Conservation (phyloP, 2,113 vertebrate species). For the Semnornis frantzii region DNA sequence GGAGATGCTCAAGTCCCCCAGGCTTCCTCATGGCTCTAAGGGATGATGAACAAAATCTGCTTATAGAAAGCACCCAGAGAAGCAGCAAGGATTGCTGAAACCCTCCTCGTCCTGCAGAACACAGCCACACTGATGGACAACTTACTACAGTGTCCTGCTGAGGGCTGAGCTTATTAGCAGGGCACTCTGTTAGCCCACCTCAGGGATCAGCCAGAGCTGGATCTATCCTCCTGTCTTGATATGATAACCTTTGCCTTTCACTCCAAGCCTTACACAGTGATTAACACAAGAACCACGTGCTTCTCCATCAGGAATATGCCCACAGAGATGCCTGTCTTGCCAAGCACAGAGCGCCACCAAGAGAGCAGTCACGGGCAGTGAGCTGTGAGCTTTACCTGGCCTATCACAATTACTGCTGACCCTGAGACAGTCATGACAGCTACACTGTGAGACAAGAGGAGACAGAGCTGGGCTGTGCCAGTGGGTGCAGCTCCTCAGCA, state of each 20-base stretch:
- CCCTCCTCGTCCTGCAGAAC: neutral
- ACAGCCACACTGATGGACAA: accelerated
- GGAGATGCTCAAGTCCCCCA: too few species aligned
- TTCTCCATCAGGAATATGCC: neutral
- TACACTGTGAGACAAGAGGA: neutral
- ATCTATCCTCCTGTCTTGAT: neutral
- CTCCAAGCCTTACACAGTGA: neutral
- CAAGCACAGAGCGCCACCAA: neutral
- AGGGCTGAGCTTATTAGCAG: neutral
- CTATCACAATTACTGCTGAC: neutral
- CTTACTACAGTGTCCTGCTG: neutral
- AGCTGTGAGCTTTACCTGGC: neutral
- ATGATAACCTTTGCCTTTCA: neutral
- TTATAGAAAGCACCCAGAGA: neutral
- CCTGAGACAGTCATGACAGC: accelerated
- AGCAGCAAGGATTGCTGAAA: neutral
- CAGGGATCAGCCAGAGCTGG: accelerated
- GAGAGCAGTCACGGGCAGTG: neutral
- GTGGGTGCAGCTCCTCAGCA: neutral
- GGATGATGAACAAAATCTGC: neutral
- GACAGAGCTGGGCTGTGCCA: neutral
- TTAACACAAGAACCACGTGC: neutral
- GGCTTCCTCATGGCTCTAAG: neutral
- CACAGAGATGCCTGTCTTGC: neutral
- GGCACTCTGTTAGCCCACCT: too few species aligned